Evolutionary conservation across 2,113 vertebrate genomes (phyloP), one percentile per base, ranked within the genome.

Genomic region (Argyrosomus japonicus): DNA sequence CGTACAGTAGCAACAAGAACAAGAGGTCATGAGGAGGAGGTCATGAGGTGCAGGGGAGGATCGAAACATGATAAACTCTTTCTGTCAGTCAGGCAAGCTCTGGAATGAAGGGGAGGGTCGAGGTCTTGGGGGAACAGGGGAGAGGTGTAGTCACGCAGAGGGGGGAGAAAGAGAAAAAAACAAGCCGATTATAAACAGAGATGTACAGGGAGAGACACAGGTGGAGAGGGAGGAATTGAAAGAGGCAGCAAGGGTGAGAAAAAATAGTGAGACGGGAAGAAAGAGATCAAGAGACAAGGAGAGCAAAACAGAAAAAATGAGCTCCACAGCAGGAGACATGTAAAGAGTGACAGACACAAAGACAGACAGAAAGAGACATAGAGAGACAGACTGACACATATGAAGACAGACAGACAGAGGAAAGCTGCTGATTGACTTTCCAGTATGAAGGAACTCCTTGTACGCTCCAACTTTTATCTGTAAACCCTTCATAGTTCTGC

Each of bases 401-500:
- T 5, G 73, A 67, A 67, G 62, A 56, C 53, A 60, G 2, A 54
- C 19, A n/a, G 12, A 67, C 17, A 19, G 74, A 60, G 15, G 17
- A 64, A 71, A 77, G 65, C 73, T 77, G 80, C 74, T 80, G 83
- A 88, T 43, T 69, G 89, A 86, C 77, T 73, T 9, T 27, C 27
- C 68, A 64, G 45, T 48, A 89, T 90, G 80, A 90, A 91, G 78
- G 87, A 85, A 63, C 79, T 87, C 84, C 50, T 84, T 89, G 82
- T 93, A 1, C 19, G 25, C 40, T 81, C 67, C 71, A 60, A 45
- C 72, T 74, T 79, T 82, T 75, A 75, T 85, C 74, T 70, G 11
- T 68, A 60, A 88, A 79, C 25, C 57, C 68, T 45, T 63, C 68
- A 68, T 45, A 86, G 79, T 81, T 70, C 45, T 50, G 62, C 75